These are phyloP conservation scores for Leucoma salicis DNA, from an alignment of 2,888 invertebrate genomes.

Conservation along the genomic window DNA sequence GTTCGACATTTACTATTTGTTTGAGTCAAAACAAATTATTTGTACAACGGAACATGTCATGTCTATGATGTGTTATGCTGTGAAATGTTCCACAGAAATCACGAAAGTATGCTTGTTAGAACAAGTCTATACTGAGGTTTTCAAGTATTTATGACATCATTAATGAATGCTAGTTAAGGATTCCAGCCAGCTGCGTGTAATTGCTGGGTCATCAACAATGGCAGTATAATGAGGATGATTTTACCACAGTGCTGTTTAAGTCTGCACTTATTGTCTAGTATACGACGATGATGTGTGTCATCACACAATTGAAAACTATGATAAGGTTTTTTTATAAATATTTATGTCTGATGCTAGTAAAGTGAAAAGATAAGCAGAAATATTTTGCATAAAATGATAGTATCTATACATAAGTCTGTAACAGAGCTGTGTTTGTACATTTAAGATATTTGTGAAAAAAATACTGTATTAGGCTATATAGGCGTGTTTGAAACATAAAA, in stretches of 20 bases:
- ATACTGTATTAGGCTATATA: too few relatives aligned
- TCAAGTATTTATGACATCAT: slow-evolving; percentile 12
- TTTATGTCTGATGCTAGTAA: too few relatives aligned
- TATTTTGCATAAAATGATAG: too few relatives aligned
- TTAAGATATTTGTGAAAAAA: too few relatives aligned
- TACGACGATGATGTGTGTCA: slow-evolving; percentile 31
- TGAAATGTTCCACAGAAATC: neutral
- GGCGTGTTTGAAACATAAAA: too few relatives aligned
- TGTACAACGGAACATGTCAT: slow-evolving; percentile 2
- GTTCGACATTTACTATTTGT: slow-evolving; percentile 21
- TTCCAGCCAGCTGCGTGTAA: slow-evolving; percentile 45
- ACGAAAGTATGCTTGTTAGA: neutral
- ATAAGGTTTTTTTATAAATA: too few relatives aligned
- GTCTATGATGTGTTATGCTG: neutral
- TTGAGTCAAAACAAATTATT: slow-evolving; percentile 24
- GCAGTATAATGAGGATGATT: slow-evolving; percentile 53
- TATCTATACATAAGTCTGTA: too few relatives aligned
- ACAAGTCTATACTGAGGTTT: slow-evolving; percentile 7
- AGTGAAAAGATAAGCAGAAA: too few relatives aligned
- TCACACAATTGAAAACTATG: slow-evolving; percentile 1
- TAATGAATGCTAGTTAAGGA: slow-evolving; percentile 32
- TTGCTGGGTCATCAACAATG: slow-evolving; percentile 60
- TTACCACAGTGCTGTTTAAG: slow-evolving; percentile 39
- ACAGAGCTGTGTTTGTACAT: too few relatives aligned
- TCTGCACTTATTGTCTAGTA: slow-evolving; percentile 49